Evolutionary conservation across 2,888 invertebrate species (phyloP), one percentile per base, ranked within the genome.

Genomic region (Onchidella celtica): DNA sequence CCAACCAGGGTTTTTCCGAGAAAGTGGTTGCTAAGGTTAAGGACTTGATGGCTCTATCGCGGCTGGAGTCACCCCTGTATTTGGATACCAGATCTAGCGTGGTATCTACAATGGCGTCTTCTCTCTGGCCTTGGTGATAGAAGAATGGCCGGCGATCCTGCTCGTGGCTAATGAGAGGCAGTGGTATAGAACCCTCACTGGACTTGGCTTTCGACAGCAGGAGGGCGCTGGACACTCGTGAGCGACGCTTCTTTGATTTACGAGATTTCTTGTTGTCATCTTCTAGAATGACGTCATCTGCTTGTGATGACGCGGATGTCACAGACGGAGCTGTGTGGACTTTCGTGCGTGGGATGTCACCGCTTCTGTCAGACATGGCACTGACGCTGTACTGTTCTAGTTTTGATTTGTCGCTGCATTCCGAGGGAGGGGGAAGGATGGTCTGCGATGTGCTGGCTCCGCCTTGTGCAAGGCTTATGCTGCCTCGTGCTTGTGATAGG

Each of bases 1-100:
- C 86, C 36, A 93, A 84, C 93, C 93, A 93, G 2, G 93, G 91
- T 84, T 92, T 93, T 73, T 93, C 92, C 69, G 89, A 89, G 85
- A 93, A 93, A 17, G 88, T 87, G 85, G 90, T 91, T 11, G 93
- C 92, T n/a, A 92, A 90, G 6, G 90, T 87, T 78, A 93, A 85
- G n/a, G 92, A 91, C 82, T 89, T 88, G 27, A 91, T 89, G 70
- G 93, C 93, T 61, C 92, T 89, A 68, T 92, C 92, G 3, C 91
- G 82, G 6, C 91, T 87, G 29, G 88, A 87, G n/a, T 88, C 83
- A 24, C 91, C 87, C n/a, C 57, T 34, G 79, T 74, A 77, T 65
- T 88, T 87, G 11, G 91, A 80, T 32, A 91, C 91, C 17, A 89
- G 81, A 38, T 85, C 86, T 70, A 92, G 86, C 55, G 92, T 87